Percentiles rank a stretch among this genome's conserved stretches.
These are phyloP conservation scores for Lobophora halterata DNA, from an alignment of 2,888 invertebrate genomes.

Conservation along the genomic window DNA sequence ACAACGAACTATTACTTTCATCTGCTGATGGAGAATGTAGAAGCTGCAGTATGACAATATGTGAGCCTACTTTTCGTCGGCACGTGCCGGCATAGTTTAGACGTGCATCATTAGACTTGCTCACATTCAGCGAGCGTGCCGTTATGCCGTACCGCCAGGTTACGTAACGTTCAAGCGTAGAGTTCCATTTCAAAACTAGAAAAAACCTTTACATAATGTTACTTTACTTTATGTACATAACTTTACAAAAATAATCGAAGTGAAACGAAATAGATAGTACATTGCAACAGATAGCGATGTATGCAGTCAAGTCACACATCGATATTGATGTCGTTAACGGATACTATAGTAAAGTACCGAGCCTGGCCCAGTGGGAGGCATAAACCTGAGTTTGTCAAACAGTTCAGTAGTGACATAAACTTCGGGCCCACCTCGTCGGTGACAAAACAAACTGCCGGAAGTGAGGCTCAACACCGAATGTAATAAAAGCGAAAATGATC, in stretches of 20 bases:
- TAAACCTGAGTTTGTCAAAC: slow-evolving; percentile 21
- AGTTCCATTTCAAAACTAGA: slow-evolving; percentile 8
- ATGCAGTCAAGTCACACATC: slow-evolving; percentile 1
- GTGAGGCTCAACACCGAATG: slow-evolving; percentile 21
- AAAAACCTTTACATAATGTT: too few species aligned
- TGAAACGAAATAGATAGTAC: slow-evolving; percentile 5
- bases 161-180: slow-evolving; percentile 10
- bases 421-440: slow-evolving; percentile 10
- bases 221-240: background rate
- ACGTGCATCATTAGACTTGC: slow-evolving; percentile 16
- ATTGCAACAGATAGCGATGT: slow-evolving; percentile 1
- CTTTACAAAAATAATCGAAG: slow-evolving; percentile 1
- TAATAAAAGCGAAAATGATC: slow-evolving; percentile 28
- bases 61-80: slow-evolving; percentile 19
- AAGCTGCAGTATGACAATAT: slow-evolving; percentile 8
- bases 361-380: slow-evolving; percentile 7
- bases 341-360: too few species aligned
- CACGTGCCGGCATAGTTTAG: slow-evolving; percentile 15
- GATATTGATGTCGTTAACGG: slow-evolving; percentile 13
- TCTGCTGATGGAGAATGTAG: slow-evolving; percentile 8
- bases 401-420: slow-evolving; percentile 15
- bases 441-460: slow-evolving; percentile 23
- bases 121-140: slow-evolving; percentile 10
- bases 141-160: slow-evolving; percentile 6
- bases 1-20: too few species aligned